Base-by-base conservation (phyloP, 2,797 vertebrate genomes). In the Hipposideros larvatus region DNA sequence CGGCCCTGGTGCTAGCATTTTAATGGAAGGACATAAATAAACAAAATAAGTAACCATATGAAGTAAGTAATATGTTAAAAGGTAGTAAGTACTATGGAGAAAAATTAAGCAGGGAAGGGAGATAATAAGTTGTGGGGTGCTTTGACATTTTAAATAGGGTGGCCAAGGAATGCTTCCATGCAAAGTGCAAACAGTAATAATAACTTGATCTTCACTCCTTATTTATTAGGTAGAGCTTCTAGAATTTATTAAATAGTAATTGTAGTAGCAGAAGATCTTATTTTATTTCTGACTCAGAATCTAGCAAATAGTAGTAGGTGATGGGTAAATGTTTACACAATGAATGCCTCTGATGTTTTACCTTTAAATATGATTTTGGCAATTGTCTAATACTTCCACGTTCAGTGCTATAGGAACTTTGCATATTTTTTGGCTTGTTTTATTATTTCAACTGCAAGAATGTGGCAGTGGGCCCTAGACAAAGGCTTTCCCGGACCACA, bases 111-210 rank as follows among this genome's bases (percentile, higher is more conserved):
- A 83, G 80, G 77, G 8, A 61, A 41, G 5, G 14, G 18, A 83
- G 15, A 75, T 78, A 41, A 31, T 34, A 26, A 70, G 28, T 71
- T 19, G 11, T 26, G 3, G 21, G 5, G 16, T 43, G 16, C 61
- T 87, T 87, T 92, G 71, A 90, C 48, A 70, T 79, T 92, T 87
- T 95, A 74, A 63, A 51, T 77, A 75, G 26, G 31, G 73, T 87
- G 22, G 21, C 43, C 37, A 73, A 13, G 15, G 26, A 77, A 78
- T 75, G 51, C 59, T 16, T 92, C 28, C 46, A 41, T 90, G 18
- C 16, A 51, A 63, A 74, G 19, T 63, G 7, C 66, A 70, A 77
- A 43, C 61, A 90, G 51, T 83, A 79, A 59, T 53, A 55, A 75
- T 65, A 37, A 37, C 37, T 34, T 87, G 7, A 43, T 73, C 51